These are phyloP conservation scores for Ennomos quercinarius DNA, from an alignment of 2,888 invertebrate species.

Conservation along the genomic window DNA sequence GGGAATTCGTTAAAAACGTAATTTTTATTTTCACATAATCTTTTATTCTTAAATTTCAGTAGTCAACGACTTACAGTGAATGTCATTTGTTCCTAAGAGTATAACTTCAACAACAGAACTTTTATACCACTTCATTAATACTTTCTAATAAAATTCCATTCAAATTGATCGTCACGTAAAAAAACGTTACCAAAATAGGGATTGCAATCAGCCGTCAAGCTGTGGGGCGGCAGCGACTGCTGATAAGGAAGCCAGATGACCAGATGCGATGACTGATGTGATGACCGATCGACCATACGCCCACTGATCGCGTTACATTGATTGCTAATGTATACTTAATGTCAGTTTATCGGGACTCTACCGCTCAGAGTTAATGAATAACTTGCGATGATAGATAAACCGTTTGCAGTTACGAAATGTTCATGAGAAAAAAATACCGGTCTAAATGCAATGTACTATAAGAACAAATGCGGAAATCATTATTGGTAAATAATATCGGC, in stretches of 20 bases:
- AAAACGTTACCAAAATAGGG: conserved; percentile 21
- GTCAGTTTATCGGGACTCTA: conserved; percentile 36
- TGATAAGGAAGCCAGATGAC: conserved; percentile 74
- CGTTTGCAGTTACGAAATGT: neutral
- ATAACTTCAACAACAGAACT: too few relatives aligned
- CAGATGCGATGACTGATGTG: conserved; percentile 55
- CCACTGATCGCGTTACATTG: conserved; percentile 70
- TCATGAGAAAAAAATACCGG: neutral
- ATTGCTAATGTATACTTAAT: conserved; percentile 41
- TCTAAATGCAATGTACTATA: too few relatives aligned
- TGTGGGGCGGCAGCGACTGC: conserved; percentile 54
- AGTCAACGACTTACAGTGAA: too few relatives aligned
- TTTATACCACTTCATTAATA: too few relatives aligned
- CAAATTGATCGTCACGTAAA: too few relatives aligned
- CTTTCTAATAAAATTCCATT: too few relatives aligned
- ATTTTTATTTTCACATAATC: too few relatives aligned
- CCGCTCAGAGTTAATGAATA: conserved; percentile 17
- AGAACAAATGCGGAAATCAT: too few relatives aligned
- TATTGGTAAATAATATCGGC: too few relatives aligned
- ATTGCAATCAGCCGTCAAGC: conserved; percentile 40
- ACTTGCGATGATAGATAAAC: neutral
- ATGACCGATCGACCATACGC: conserved; percentile 56
- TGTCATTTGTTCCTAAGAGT: too few relatives aligned
- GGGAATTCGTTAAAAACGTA: too few relatives aligned
- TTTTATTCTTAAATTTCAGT: too few relatives aligned